These are phyloP conservation scores for Carcharodon carcharias DNA, from an alignment of 2,797 vertebrate genomes.

Conservation along the genomic window DNA sequence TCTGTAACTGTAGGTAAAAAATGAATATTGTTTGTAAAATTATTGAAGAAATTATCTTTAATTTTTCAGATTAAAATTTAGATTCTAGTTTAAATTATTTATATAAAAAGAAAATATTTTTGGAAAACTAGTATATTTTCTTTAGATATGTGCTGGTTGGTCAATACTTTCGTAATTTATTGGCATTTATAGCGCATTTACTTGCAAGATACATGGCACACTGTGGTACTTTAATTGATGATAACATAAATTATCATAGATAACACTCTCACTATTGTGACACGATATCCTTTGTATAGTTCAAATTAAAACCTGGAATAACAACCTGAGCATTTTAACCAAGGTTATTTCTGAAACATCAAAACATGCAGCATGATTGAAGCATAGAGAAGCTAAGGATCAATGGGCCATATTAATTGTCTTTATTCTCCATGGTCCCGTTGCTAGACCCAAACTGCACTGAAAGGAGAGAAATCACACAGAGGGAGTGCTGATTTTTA, in stretches of 20 bases:
- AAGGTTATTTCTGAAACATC: too few species aligned
- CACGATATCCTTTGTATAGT: background rate
- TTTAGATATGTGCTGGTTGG: background rate
- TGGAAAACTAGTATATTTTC: background rate
- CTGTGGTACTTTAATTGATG: background rate
- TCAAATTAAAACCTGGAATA: background rate
- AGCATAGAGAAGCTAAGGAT: background rate
- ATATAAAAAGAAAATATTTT: background rate
- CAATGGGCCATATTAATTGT: background rate
- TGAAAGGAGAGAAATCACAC: background rate
- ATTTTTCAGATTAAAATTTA: background rate
- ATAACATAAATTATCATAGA: background rate
- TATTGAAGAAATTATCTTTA: background rate
- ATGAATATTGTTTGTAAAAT: background rate
- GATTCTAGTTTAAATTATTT: background rate
- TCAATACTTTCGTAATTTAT: background rate
- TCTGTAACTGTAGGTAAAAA: background rate
- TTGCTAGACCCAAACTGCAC: background rate
- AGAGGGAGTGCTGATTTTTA: too few species aligned
- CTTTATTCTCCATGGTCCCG: background rate
- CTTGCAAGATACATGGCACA: background rate
- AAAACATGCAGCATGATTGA: background rate
- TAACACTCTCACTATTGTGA: background rate
- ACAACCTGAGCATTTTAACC: background rate
- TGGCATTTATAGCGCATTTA: background rate